Evolutionary conservation across 2,888 invertebrate species (phyloP).

Genomic region (Phalera bucephala): DNA sequence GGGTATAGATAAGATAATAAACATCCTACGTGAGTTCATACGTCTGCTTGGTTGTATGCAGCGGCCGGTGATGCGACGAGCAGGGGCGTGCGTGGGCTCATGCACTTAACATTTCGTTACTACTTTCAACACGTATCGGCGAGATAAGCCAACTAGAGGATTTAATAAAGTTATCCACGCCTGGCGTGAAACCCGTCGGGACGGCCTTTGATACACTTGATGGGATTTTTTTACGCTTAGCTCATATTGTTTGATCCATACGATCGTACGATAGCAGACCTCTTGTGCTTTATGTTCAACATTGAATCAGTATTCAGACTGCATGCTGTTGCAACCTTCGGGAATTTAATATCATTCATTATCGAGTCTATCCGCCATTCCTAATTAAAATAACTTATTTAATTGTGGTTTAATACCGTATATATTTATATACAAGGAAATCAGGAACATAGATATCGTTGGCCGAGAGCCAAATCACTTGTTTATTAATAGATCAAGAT

Average conservation of each 20-base stretch:
- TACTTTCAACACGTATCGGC: slow-evolving; percentile 60
- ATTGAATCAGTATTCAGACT: no score
- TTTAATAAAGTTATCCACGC: slow-evolving; percentile 62
- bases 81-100: slow-evolving; percentile 53
- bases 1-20: slow-evolving; percentile 74
- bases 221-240: not conserved
- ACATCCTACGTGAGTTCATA: slow-evolving; percentile 57
- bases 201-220: slow-evolving; percentile 9
- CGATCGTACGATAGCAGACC: no score
- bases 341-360: no score
- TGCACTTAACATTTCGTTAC: slow-evolving; percentile 64
- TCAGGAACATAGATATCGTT: slow-evolving; percentile 8
- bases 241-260: not conserved
- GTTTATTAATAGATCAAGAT: slow-evolving; percentile 4
- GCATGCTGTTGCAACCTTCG: no score
- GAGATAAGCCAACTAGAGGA: slow-evolving; percentile 47
- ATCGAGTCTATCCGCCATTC: no score
- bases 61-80: slow-evolving; percentile 13
- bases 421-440: slow-evolving; percentile 15
- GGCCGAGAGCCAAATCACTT: slow-evolving; percentile 11
- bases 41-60: slow-evolving; percentile 21
- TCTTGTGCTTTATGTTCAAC: no score
- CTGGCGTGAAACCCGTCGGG: slow-evolving; percentile 35
- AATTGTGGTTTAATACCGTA: slow-evolving; percentile 6
- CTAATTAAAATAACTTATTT: not conserved